A percentile compares a stretch with the other conserved stretches of the same genome.
Evolutionary conservation across 2,113 vertebrate species (phyloP).

Genomic region (Haemorhous mexicanus): DNA sequence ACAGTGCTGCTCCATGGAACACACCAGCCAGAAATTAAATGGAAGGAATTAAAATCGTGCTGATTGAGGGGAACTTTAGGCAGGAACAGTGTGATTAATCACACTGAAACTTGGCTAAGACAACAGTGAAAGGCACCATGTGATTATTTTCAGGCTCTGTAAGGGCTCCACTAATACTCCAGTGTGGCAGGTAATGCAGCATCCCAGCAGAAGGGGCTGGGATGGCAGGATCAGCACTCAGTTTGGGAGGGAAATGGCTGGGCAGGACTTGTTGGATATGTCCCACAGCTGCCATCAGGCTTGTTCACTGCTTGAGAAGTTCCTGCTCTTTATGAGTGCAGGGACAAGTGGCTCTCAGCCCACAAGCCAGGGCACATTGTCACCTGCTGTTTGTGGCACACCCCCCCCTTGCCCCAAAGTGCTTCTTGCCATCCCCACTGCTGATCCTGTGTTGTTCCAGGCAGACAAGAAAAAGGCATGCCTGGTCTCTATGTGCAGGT

Average conservation of each 20-base stretch:
- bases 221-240: neutral
- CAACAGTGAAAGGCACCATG: neutral
- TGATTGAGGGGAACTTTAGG: neutral
- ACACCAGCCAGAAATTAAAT: neutral
- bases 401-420: rapidly evolving
- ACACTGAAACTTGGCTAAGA: constrained; percentile 18
- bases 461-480: neutral
- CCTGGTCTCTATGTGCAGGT: neutral
- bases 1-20: neutral
- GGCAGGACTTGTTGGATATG: neutral
- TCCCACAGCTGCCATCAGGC: neutral
- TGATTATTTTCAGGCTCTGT: constrained; percentile 25
- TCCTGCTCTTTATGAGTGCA: neutral
- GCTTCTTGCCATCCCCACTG: neutral
- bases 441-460: neutral
- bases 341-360: neutral
- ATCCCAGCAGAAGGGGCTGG: neutral
- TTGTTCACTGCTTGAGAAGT: neutral
- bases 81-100: constrained; percentile 31
- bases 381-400: neutral
- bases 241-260: neutral
- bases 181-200: neutral
- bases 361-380: neutral
- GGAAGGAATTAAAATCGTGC: neutral
- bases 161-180: neutral